phyloP scores from a whole-genome alignment of 2,113 vertebrate species.

The Petrocephalus microphthalmus region DNA sequence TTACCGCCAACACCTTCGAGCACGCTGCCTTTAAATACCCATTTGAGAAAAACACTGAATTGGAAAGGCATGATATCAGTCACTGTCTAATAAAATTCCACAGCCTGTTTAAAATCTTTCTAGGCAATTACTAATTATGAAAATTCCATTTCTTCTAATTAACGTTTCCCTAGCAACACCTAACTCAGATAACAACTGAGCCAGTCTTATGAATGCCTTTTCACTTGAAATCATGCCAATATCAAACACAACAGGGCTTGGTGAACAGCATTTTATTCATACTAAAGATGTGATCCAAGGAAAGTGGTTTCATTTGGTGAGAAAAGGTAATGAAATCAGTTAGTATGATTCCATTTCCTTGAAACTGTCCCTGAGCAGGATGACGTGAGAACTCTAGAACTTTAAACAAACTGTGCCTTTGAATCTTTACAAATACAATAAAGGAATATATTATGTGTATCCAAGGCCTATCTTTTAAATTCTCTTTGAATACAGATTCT shows the following conservation, averaged over 20 bases:
- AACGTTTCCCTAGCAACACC: neutral
- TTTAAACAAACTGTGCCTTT: neutral
- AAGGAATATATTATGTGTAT: neutral
- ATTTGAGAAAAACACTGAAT: slow-evolving; percentile 12
- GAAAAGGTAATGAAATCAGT: neutral
- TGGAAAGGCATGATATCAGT: slow-evolving; percentile 25
- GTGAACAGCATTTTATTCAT: neutral
- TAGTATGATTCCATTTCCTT: neutral
- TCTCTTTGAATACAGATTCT: neutral
- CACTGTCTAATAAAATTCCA: slow-evolving; percentile 16
- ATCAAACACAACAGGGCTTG: neutral
- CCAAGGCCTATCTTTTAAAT: neutral
- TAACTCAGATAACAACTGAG: neutral
- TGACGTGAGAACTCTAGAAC: neutral
- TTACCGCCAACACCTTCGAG: neutral
- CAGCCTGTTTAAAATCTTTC: neutral
- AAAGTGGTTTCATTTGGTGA: neutral
- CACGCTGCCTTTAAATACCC: slow-evolving; percentile 22
- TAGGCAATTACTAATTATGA: neutral
- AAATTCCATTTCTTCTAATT: neutral
- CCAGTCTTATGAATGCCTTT: neutral
- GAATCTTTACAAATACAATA: neutral
- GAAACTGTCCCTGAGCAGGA: neutral
- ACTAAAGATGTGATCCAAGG: neutral
- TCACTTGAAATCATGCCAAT: neutral